Base-by-base conservation (phyloP, 1,140 invertebrate species). In the Prorops nasuta region DNA sequence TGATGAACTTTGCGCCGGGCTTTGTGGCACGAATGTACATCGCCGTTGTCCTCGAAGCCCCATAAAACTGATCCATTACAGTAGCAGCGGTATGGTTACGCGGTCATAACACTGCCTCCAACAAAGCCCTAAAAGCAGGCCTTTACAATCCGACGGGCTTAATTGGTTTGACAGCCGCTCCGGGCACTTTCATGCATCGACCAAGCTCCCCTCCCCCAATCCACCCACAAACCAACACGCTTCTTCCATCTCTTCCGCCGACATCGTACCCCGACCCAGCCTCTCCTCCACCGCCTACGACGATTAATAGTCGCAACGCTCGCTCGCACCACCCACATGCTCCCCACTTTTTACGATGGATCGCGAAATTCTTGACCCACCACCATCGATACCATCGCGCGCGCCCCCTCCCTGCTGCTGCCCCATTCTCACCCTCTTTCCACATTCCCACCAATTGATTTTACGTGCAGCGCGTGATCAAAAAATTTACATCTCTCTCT, bases 51-150 rank as follows among this genome's bases (percentile, higher is more conserved):
- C 44, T 52, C 21, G 49, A 17, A 18, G 39, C 4, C 14, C 46
- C 55, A 50, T 57, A 57, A 57, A 57, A 57, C 51, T 54, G 55
- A 54, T 57, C 55, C 55, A 54, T 57, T 57, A 54, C 55, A 57
- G 51, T 44, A 24, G 51, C 46, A 28, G 24, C 51, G 44, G 28
- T 44, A 56, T 32, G 24, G 45, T 22, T 49, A 49, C 41, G 42
- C 31, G 42, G 34, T 39, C 40, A 48, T 56, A 56, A 54, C 55
- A 37, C 42, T 35, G 43, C 22, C 35, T 31, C 21, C 49, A 49
- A 53, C 54, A 57, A 58, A 57, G 50, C 44, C 24, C 28, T 43
- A 51, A 40, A 56, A 58, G 58, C 49, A 44, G 35, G 44, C 54
- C 54, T 57, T 58, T 57, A 57, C 49, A 58, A 58, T 58, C 44